Percentiles rank a stretch among this genome's conserved stretches.
Evolutionary conservation across 2,113 vertebrate genomes (phyloP).

Genomic region (Ictidomys tridecemlineatus): DNA sequence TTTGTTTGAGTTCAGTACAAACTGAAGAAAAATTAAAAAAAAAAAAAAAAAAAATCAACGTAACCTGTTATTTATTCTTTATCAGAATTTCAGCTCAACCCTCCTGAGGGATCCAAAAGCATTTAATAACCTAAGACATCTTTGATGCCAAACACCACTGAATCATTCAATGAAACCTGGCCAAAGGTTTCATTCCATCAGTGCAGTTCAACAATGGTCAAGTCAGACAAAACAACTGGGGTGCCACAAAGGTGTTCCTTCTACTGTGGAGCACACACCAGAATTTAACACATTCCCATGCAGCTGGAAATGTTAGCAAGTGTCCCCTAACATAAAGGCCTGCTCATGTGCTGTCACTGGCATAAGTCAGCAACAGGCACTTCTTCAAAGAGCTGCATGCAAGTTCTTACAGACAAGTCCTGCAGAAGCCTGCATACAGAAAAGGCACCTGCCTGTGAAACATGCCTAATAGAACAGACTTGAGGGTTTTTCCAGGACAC

Average conservation of each 20-base stretch:
- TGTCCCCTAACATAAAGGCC: not conserved
- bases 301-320: not conserved
- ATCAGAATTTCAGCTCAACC: not conserved
- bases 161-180: not conserved
- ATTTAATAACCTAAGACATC: not conserved
- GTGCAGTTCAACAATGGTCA: accelerated
- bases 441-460: not conserved
- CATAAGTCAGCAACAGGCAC: accelerated
- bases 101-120: not conserved
- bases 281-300: not conserved
- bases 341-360: no score
- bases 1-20: constrained; percentile 82
- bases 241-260: no score
- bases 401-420: not conserved
- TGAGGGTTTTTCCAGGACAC: no score
- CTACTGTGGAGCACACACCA: not conserved
- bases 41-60: not conserved
- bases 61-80: constrained; percentile 32
- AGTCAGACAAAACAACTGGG: not conserved
- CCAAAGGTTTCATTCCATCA: no score
- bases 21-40: not conserved
- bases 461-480: not conserved
- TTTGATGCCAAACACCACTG: not conserved
- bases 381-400: not conserved
- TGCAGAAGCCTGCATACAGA: not conserved